phyloP scores from a whole-genome alignment of 2,113 vertebrate genomes.

The Mobula hypostoma region DNA sequence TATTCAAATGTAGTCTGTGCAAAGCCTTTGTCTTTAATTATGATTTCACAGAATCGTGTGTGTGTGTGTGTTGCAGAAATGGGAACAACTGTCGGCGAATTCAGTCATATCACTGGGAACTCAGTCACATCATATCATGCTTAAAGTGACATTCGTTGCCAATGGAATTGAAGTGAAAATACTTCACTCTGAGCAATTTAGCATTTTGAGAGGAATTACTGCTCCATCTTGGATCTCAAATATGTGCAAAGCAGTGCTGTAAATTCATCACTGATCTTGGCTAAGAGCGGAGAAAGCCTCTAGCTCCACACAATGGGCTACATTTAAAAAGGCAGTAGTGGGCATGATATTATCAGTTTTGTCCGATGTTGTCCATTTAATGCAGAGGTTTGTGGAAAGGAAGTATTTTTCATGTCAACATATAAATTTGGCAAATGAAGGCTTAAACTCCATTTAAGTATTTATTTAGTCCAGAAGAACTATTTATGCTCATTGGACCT shows the following conservation, averaged over 20 bases:
- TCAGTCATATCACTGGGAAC: not conserved
- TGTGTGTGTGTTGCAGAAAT: not conserved
- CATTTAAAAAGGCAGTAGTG: not conserved
- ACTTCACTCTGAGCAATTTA: constrained; percentile 4
- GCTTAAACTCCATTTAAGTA: not conserved
- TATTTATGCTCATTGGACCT: not conserved
- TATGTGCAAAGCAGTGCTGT: not conserved
- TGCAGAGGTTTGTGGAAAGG: not conserved
- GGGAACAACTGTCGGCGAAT: not conserved
- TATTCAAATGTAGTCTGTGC: not conserved
- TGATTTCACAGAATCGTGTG: not conserved
- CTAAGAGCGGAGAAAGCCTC: not conserved
- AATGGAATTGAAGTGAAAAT: not conserved
- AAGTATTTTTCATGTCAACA: not conserved
- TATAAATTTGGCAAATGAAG: not conserved
- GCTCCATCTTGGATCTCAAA: not conserved
- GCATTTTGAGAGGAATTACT: not conserved
- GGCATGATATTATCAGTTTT: not conserved
- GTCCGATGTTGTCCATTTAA: not conserved
- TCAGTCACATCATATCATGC: not conserved
- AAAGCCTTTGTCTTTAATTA: not conserved
- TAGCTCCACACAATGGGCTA: not conserved
- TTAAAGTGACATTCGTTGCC: not conserved
- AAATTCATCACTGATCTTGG: not conserved
- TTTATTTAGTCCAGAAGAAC: not conserved